Evolutionary conservation across 1,140 invertebrate species (phyloP), one percentile per base, ranked within the genome.

Genomic region (Drosophila aff.): DNA sequence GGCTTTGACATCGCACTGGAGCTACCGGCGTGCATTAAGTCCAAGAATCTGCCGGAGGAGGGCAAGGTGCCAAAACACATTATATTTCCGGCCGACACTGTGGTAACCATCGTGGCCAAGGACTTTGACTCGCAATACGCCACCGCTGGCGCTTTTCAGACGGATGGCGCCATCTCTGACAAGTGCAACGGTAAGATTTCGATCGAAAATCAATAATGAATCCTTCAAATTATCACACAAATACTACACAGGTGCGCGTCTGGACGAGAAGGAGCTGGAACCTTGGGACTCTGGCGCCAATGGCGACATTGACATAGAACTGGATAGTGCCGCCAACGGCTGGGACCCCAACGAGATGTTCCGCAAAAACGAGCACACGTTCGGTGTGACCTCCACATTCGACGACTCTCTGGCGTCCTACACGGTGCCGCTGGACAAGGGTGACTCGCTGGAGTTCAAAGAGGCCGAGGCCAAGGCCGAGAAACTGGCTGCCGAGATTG

Each of bases 331-430:
- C 74, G 94, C 95, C 94, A 98, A 98, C 94, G 98, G 98, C 65
- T 99, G 98, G 98, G 97, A 98, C 94, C 96, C 96, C 1, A 95
- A 97, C 92, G 98, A 99, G 74, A 99, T 99, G 98, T 99, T 99
- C 93, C 94, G 96, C 57, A 97, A 96, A 92, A 99, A 99, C 94
- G 97, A 98, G 93, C 95, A 97, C 93, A 93, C 96, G 60, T 98
- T 98, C 93, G 97, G 97, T 64, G 97, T 99, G 11, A 96, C 96
- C 80, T 97, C 97, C 67, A 97, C 96, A 8, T 99, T 97, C 93
- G 97, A 98, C 92, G 96, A 97, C 74, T 96, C 95, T 50, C 93
- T 99, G 67, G 94, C 95, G 18, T 97, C 97, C 28, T 99, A 99
- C 82, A 99, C 98, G n/a, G 95, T 97, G 68, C 96, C 95, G 58